Conservation (phyloP, 2,113 vertebrate species). For the Cynopterus brachyotis region DNA sequence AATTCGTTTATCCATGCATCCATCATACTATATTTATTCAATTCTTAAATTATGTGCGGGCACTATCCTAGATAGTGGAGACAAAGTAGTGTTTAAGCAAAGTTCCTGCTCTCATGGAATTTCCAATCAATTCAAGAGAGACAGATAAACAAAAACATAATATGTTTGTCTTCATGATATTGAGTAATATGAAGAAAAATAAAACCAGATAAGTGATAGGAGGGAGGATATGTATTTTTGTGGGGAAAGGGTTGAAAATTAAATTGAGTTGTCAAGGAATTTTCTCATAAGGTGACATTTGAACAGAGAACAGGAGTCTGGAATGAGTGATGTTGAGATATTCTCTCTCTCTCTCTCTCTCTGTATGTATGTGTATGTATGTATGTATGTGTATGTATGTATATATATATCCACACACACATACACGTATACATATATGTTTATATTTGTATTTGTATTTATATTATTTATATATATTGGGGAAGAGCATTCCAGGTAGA, state of each 20-base stretch:
- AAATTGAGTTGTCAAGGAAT: background rate
- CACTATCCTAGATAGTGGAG: background rate
- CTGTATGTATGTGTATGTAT: too few species aligned
- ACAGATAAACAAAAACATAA: background rate
- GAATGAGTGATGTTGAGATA: background rate
- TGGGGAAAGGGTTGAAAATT: background rate
- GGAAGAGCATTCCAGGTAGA: background rate
- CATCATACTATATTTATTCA: background rate
- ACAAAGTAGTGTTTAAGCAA: background rate
- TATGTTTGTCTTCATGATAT: background rate
- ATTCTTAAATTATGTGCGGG: background rate
- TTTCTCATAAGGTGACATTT: slow-evolving; percentile 15
- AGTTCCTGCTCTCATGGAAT: background rate
- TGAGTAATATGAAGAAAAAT: background rate
- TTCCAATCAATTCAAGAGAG: background rate
- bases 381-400: too few species aligned
- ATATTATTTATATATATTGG: background rate
- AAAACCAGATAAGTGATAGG: background rate
- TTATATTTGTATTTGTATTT: too few species aligned
- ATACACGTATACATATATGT: too few species aligned
- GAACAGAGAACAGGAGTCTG: background rate
- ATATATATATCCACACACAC: too few species aligned
- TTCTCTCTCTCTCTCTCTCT: too few species aligned
- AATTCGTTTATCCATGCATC: background rate
- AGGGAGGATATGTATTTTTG: background rate